These are phyloP conservation scores for Synanthedon myopaeformis DNA, from an alignment of 2,888 invertebrate species.

Conservation along the genomic window DNA sequence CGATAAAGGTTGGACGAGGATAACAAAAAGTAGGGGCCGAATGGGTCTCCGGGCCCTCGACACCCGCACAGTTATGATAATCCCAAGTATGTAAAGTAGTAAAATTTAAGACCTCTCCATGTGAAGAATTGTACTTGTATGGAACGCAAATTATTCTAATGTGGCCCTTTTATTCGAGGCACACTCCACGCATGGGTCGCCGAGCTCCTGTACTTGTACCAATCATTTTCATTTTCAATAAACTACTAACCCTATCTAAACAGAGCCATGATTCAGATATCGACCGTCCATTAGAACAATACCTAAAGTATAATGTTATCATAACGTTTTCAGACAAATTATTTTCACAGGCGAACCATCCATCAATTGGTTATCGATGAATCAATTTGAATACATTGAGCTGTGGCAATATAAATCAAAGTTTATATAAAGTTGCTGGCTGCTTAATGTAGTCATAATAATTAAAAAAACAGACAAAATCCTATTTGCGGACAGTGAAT, in stretches of 20 bases:
- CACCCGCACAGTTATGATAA: slow-evolving; percentile 66
- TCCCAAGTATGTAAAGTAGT: slow-evolving; percentile 70
- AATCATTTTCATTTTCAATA: slow-evolving; percentile 69
- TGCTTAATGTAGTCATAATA: slow-evolving; percentile 26
- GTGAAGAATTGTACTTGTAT: slow-evolving; percentile 68
- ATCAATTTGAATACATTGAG: slow-evolving; percentile 58
- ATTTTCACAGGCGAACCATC: slow-evolving; percentile 40
- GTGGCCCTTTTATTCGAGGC: slow-evolving; percentile 66
- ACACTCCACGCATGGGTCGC: slow-evolving; percentile 50
- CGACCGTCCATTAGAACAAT: slow-evolving; percentile 10
- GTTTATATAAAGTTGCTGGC: slow-evolving; percentile 37
- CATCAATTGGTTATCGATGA: slow-evolving; percentile 38
- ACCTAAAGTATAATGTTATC: slow-evolving; percentile 34
- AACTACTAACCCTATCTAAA: slow-evolving; percentile 66
- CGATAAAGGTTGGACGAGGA: slow-evolving; percentile 63
- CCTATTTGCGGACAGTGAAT: slow-evolving; percentile 29
- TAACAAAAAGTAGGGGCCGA: slow-evolving; percentile 59
- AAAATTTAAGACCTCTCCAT: slow-evolving; percentile 69
- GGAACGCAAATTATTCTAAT: slow-evolving; percentile 67
- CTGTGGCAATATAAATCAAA: slow-evolving; percentile 33
- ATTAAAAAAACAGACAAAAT: slow-evolving; percentile 33
- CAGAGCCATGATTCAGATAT: slow-evolving; percentile 45
- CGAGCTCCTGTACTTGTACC: slow-evolving; percentile 37
- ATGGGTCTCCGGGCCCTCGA: slow-evolving; percentile 32
- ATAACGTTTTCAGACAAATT: slow-evolving; percentile 32